Evolutionary conservation across 2,797 vertebrate genomes (phyloP).

Genomic region (Myoxocephalus aenaeus): DNA sequence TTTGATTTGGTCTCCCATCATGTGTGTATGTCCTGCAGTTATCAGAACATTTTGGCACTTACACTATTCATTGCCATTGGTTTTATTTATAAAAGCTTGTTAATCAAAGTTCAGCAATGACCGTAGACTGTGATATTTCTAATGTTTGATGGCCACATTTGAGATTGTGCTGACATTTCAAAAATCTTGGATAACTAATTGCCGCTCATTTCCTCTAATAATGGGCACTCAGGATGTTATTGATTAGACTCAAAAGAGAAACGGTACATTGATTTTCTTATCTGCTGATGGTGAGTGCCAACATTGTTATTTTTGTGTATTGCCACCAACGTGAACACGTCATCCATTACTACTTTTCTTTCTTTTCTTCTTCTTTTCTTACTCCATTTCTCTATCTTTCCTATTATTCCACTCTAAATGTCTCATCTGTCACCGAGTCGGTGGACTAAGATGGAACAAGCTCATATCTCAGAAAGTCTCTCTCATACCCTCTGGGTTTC

Average conservation of each 20-base stretch:
- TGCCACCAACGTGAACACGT: constrained; percentile 44
- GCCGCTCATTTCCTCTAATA: constrained; percentile 70
- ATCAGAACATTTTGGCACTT: not conserved
- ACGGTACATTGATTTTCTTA: constrained; percentile 72
- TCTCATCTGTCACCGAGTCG: constrained; percentile 43
- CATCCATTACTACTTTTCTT: constrained; percentile 29
- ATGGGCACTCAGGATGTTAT: constrained; percentile 59
- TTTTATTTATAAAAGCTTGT: constrained; percentile 42
- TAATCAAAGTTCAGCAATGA: constrained; percentile 50
- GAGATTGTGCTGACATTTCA: constrained; percentile 71
- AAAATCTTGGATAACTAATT: constrained; percentile 68
- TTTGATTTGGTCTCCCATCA: not conserved
- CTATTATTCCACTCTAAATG: constrained; percentile 36
- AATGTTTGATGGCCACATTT: constrained; percentile 53
- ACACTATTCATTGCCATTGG: not conserved
- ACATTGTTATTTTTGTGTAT: constrained; percentile 60
- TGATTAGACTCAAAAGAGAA: constrained; percentile 72
- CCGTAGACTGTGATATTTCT: constrained; percentile 34
- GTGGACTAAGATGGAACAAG: constrained; percentile 57
- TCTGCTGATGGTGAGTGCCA: constrained; percentile 61
- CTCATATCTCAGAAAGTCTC: constrained; percentile 50
- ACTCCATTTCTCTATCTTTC: constrained; percentile 14
- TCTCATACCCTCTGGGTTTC: constrained; percentile 48
- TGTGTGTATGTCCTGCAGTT: not conserved
- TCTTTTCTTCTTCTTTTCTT: constrained; percentile 12